Base-by-base conservation (phyloP, 2,888 invertebrate species). In the Eristalis pertinax region DNA sequence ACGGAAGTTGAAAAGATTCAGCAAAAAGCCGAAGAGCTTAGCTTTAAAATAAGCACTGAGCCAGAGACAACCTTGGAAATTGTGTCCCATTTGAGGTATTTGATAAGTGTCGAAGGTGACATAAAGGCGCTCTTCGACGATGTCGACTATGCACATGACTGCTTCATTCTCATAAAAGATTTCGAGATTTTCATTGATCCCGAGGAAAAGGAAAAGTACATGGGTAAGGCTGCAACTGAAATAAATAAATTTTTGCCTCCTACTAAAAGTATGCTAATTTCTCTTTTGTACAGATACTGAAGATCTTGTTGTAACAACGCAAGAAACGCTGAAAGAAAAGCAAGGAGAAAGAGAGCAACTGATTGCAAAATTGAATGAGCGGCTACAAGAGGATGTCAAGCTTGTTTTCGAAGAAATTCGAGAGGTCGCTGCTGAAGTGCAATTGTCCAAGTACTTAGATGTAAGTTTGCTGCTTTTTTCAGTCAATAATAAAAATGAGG, bases 131-230 rank as follows among this genome's bases (percentile, higher is more conserved):
- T 98, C 90, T 97, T 97, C 91, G 94, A 94, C 64, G 94, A 95
- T 38, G 93, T 97, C 5, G 97, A 97, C 91, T 96, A 97, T 91
- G 95, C 97, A 7, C 96, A 97, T 89, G 97, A 98, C 90, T 93
- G 97, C 80, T 97, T 97, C 91, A 96, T 97, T 89, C 94, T 98
- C 4, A 96, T 97, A 93, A 97, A 97, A 80, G 96, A 97, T 91
- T 98, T 95, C 91, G 93, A 94, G 32, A 96, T 98, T 78, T 94
- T 95, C 0, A 95, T 96, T 70, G 95, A 96, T 1, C 95, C 95
- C 0, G 96, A 97, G 72, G 97, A 97, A 89, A 94, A 92, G 74
- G 93, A 93, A 79, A 92, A 92, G 63, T 93, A 92, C 84, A 92
- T 93, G 92, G 93, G 89, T 90, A 58, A 84, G 68, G 68, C 0